Evolutionary conservation across 2,888 invertebrate genomes (phyloP), one percentile per base, ranked within the genome.

Genomic region (Laothoe populi): DNA sequence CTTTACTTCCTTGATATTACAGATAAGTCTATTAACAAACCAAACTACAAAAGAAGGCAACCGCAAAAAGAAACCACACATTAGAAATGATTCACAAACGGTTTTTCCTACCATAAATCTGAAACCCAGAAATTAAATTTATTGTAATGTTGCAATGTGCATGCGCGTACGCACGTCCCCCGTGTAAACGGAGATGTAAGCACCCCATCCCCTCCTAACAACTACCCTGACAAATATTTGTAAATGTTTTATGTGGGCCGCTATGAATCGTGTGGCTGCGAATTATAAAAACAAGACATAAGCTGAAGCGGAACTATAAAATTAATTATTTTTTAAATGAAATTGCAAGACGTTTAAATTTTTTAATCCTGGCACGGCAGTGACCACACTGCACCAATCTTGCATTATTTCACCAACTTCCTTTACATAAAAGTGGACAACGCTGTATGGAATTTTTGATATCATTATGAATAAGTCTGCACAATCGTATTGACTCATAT

Each of bases 171-270:
- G 72, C 75, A 73, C 35, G 48, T 21, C 68, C 70, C 48, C 53
- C 62, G 60, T 63, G 70, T 69, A 72, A 73, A 72, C 73, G 61
- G 70, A 71, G 68, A 74, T 64, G 70, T 75, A 66, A 1, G 44
- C 44, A 72, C 64, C 64, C 45, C 60, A 64, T 64, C 70, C 64
- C 64, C 74, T 71, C 73, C 72, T 68, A 72, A 74, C 82, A 83
- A 87, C 87, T 85, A 86, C 79, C 79, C 79, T 80, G 78, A 72
- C 88, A 91, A 92, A 92, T 92, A 91, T 92, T 91, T 92, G 85
- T 91, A 91, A 92, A 92, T 92, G 91, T 92, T 92, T 86, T 85
- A 86, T 85, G 82, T 78, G 78, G 78, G 78, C 80, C 74, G 77
- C 78, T 79, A 78, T 72, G 78, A 84, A 82, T 82, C 84, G 82